Evolutionary conservation across 2,797 vertebrate species (phyloP).

Genomic region (Platalea minor): DNA sequence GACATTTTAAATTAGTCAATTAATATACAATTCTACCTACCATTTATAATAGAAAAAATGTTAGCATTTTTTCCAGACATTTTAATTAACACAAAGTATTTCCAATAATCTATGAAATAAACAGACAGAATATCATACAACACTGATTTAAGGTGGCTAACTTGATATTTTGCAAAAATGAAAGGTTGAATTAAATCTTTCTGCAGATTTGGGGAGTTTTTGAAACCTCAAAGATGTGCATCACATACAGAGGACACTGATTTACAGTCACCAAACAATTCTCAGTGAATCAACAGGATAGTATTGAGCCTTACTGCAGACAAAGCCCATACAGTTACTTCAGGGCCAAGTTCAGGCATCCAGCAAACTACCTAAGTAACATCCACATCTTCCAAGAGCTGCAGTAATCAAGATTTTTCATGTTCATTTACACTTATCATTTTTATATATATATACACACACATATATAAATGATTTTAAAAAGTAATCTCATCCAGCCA

Average conservation of each 20-base stretch:
- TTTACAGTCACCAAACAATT: not conserved
- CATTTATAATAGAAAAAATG: conserved; percentile 61
- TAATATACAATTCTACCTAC: conserved; percentile 71
- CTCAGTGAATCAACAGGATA: not conserved
- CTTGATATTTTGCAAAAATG: not conserved
- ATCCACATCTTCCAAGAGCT: not conserved
- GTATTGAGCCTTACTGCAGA: not conserved
- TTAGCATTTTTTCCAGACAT: conserved; percentile 63
- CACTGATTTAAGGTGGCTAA: not conserved
- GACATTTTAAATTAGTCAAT: conserved; percentile 76
- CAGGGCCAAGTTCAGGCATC: not conserved
- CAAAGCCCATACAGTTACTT: not conserved
- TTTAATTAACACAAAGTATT: conserved; percentile 69
- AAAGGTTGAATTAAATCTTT: not conserved
- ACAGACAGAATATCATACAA: not conserved
- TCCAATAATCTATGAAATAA: conserved; percentile 8
- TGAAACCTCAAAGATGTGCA: not conserved
- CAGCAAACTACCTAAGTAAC: not conserved
- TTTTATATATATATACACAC: no score
- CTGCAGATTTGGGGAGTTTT: not conserved
- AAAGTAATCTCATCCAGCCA: not conserved
- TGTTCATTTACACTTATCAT: not conserved
- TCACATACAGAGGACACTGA: not conserved
- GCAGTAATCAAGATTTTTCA: not conserved
- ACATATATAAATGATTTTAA: not conserved